These are phyloP conservation scores for Amphipyra berbera DNA, from an alignment of 2,888 invertebrate genomes.

Conservation along the genomic window DNA sequence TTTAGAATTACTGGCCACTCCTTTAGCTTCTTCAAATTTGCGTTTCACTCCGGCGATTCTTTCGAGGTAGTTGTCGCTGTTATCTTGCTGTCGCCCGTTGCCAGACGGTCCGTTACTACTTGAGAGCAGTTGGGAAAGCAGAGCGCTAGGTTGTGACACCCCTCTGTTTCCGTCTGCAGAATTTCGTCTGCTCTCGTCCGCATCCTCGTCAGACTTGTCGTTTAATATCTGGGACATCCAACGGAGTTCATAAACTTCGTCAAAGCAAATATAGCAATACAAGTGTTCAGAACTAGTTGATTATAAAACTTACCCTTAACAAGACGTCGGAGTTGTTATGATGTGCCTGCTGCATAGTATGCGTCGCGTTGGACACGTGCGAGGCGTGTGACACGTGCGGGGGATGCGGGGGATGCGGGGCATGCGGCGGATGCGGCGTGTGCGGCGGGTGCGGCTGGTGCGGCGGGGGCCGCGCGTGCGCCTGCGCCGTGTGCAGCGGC, in stretches of 20 bases:
- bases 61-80: conserved; percentile 78
- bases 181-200: conserved; percentile 90
- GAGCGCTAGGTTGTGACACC: conserved; percentile 85
- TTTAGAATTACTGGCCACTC: conserved; percentile 91
- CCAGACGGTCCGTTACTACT: conserved; percentile 80
- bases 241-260: background rate
- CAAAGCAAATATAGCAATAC: background rate
- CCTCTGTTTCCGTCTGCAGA: conserved; percentile 69
- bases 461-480: conserved; percentile 58
- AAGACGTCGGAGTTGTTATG: conserved; percentile 90
- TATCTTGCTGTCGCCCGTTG: conserved; percentile 77
- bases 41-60: conserved; percentile 81
- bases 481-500: conserved; percentile 66
- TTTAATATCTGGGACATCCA: conserved; percentile 91
- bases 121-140: conserved; percentile 87
- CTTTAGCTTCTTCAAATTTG: conserved; percentile 89
- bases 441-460: conserved; percentile 60
- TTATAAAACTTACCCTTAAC: conserved; percentile 75
- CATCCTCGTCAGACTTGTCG: conserved; percentile 95
- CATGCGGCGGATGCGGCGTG: too few relatives aligned
- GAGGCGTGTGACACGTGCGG: conserved; percentile 2
- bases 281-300: background rate
- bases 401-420: conserved; percentile 41
- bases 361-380: conserved; percentile 63
- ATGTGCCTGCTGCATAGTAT: conserved; percentile 63